Base-by-base conservation (phyloP, 2,113 vertebrate genomes). In the Carlito syrichta region DNA sequence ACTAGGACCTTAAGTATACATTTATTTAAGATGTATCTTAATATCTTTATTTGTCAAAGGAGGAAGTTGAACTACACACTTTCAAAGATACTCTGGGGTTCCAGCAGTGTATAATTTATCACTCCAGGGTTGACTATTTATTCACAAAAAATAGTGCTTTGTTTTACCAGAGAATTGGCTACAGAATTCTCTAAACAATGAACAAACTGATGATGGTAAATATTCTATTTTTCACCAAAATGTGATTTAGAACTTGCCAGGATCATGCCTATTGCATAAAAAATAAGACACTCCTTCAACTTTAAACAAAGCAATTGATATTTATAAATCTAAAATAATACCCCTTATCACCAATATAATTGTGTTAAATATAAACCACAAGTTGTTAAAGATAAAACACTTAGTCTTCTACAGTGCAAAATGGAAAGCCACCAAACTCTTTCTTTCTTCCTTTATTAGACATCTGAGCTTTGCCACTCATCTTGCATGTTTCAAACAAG, bases 211-310 rank as follows among this genome's bases (percentile, higher is more conserved):
- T 74, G 23, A 22, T 60, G 19, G 60, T 56, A 76, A 90, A 73
- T 6, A 78, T 40, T 96, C 32, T 78, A 63, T 43, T 77, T 89
- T 91, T 92, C 30, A 92, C 10, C 32, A 92, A 91, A 91, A 92
- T 82, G 9, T 66, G n/a, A 86, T 43, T 89, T 91, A 85, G 77
- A 94, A 81, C 17, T 66, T 89, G 45, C 50, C 81, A 87, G 71
- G 83, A 89, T 76, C 38, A 84, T 43, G n/a, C 9, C 23, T 56
- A 69, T 60, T 92, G 7, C 6, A 87, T 91, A 69, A 76, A 35
- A 84, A 91, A 71, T 73, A 48, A 91, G 60, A 54, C 30, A n/a
- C 0, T 92, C 25, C 8, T 79, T 78, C n/a, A 93, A 82, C 19
- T 71, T 85, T 78, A 62, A 96, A 89, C 50, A 60, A 89, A 86